phyloP scores from a whole-genome alignment of 2,113 vertebrate genomes.

The Sinocyclocheilus anshuiensis region DNA sequence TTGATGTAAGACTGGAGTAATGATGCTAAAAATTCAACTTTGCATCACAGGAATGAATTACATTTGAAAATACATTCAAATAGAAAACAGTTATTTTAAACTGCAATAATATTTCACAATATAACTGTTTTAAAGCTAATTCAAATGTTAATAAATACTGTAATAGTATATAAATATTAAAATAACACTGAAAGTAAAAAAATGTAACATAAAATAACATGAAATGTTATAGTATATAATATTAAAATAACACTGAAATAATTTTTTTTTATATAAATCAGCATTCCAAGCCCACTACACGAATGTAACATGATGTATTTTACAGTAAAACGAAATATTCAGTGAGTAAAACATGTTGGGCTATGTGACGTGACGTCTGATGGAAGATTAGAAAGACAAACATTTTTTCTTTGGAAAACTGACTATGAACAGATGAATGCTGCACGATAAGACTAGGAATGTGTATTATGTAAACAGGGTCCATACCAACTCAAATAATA shows the following conservation, averaged over 20 bases:
- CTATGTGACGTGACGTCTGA: not conserved
- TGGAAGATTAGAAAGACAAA: not conserved
- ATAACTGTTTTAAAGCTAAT: not conserved
- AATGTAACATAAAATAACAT: not conserved
- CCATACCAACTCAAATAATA: conserved; percentile 19
- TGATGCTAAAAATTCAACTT: too few species aligned
- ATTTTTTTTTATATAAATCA: not conserved
- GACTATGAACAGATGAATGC: not conserved
- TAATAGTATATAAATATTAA: not conserved
- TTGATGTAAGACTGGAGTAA: too few species aligned
- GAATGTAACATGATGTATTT: not conserved
- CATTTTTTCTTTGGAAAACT: conserved; percentile 1
- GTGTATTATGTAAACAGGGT: not conserved
- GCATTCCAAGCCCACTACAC: not conserved
- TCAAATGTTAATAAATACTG: not conserved
- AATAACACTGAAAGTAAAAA: not conserved
- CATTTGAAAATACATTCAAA: too few species aligned
- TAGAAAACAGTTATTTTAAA: too few species aligned
- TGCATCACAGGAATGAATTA: too few species aligned
- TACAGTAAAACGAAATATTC: not conserved
- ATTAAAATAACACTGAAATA: not conserved
- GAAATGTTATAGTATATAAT: not conserved
- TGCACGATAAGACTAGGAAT: not conserved
- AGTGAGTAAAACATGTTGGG: not conserved
- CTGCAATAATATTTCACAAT: too few species aligned